A percentile compares a stretch with the other conserved stretches of the same genome.
Evolutionary conservation across 2,113 vertebrate species (phyloP).

Genomic region (Illadopsis cleaveri): DNA sequence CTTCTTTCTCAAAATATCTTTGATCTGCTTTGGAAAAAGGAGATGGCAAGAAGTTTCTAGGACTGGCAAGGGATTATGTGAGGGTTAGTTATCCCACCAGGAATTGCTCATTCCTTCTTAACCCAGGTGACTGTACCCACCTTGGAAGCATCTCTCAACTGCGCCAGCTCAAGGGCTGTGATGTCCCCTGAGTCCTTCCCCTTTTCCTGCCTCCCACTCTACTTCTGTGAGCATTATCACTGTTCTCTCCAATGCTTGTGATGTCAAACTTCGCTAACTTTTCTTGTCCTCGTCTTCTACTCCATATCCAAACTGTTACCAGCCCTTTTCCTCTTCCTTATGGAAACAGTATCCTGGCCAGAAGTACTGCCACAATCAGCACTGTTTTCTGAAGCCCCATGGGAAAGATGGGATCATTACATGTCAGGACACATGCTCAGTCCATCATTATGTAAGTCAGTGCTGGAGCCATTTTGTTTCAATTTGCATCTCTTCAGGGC

Average conservation of each 20-base stretch:
- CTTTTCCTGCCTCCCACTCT: background rate
- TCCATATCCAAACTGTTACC: background rate
- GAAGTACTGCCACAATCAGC: background rate
- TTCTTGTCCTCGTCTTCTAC: background rate
- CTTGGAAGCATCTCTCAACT: background rate
- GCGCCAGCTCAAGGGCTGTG: background rate
- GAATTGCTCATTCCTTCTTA: background rate
- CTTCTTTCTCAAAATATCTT: background rate
- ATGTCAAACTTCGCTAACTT: background rate
- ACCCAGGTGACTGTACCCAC: background rate
- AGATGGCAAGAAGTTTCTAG: background rate
- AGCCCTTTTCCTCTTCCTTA: background rate
- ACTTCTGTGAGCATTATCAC: background rate
- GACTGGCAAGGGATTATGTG: background rate
- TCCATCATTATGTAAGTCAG: conserved; percentile 57
- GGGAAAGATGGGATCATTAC: conserved; percentile 48
- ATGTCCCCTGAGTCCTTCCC: background rate
- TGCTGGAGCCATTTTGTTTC: conserved; percentile 59
- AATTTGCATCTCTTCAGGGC: conserved; percentile 62
- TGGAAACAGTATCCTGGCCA: background rate
- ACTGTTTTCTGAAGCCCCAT: background rate
- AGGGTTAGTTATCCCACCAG: background rate
- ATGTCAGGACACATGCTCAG: background rate
- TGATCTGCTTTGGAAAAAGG: background rate
- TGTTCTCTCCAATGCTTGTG: background rate